Evolutionary conservation across 2,888 invertebrate species (phyloP).

Genomic region (Lamellibrachia columna): DNA sequence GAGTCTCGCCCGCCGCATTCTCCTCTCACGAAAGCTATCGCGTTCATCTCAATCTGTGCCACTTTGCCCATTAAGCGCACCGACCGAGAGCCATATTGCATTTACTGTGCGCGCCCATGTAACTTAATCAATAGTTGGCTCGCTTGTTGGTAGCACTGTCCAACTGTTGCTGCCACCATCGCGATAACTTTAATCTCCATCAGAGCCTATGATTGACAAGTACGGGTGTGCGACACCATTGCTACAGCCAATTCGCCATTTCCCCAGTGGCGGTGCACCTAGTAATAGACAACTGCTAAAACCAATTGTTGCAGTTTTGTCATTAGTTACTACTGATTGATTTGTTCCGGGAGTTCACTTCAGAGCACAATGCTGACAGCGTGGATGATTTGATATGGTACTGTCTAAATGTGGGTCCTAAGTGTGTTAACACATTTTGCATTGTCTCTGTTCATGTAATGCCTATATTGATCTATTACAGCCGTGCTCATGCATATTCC

Average conservation of each 20-base stretch:
- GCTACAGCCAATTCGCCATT: neutral
- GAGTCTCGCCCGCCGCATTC: slow-evolving; percentile 4
- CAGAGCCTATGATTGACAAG: slow-evolving; percentile 4
- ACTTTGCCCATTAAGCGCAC: slow-evolving; percentile 11
- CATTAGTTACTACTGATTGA: neutral
- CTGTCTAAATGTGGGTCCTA: slow-evolving; percentile 11
- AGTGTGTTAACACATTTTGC: neutral
- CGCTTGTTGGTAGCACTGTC: slow-evolving; percentile 12
- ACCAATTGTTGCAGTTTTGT: slow-evolving; percentile 1
- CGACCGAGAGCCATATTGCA: slow-evolving; percentile 7
- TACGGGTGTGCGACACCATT: slow-evolving; percentile 7
- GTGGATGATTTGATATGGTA: neutral
- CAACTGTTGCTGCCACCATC: neutral
- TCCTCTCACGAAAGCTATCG: slow-evolving; percentile 9
- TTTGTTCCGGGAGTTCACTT: neutral
- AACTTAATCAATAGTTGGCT: slow-evolving; percentile 10
- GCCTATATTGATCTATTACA: neutral
- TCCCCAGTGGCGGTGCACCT: neutral
- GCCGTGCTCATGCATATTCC: neutral
- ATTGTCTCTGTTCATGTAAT: neutral
- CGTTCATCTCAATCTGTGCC: slow-evolving; percentile 16
- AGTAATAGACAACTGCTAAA: slow-evolving; percentile 16
- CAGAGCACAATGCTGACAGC: neutral
- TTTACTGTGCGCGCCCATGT: neutral
- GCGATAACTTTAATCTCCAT: slow-evolving; percentile 11